Evolutionary conservation across 2,888 invertebrate genomes (phyloP), one percentile per base, ranked within the genome.

Genomic region (Adineta ricciae): DNA sequence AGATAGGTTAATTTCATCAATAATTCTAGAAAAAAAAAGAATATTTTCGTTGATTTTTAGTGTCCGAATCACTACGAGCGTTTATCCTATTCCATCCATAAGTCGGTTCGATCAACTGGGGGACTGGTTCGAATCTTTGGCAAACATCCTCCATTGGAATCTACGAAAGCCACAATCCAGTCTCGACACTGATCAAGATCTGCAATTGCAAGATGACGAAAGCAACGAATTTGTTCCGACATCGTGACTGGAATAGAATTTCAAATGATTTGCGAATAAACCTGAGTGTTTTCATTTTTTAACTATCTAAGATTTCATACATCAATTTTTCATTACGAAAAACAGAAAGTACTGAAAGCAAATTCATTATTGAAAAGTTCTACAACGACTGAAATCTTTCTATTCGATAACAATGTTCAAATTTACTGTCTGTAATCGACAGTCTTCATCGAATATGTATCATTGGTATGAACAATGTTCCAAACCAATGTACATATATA

Each of bases 131-230:
- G 96, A 95, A 89, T 95, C 96, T 0, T 91, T 97, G 87, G 97
- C 95, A 14, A 96, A 96, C 89, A 97, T 97, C 90, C 92, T 97
- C 38, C 97, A 97, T 89, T 97, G 97, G 97, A 97, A 97, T 91
- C 96, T 97, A 2, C 92, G 97, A n/a, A 96, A 96, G 91, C 93
- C 94, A 88, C 97, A 97, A 91, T 64, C 27, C 19, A 64, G 27
- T 64, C 32, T 64, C 32, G 64, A 64, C 32, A 64, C 19, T 5
- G 64, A 64, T 32, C 19, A 64, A 64, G 32, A 32, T 46, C 46
- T 11, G 7, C 16, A 3, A 9, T 19, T 3, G 3, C 32, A 64
- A 64, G 19, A 14, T 1, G n/a, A 64, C 3, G 64, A 64, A 52
- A 21, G 2, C 24, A 46, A 46, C 46, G 46, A 46, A 46, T 46